Evolutionary conservation across 2,888 invertebrate genomes (phyloP).

Genomic region (Dicyrtoma fusca): DNA sequence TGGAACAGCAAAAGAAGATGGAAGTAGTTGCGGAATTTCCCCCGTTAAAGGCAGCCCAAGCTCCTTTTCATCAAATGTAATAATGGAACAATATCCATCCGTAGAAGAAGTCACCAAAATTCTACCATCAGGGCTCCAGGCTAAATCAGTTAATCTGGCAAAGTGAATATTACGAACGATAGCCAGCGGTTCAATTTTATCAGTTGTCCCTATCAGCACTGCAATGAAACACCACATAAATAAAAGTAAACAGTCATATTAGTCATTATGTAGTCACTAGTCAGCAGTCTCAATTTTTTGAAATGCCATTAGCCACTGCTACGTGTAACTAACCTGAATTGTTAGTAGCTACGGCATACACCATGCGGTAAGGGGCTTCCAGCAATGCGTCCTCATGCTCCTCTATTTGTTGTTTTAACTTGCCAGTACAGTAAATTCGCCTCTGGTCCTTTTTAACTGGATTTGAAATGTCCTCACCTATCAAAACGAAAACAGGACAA

Average conservation of each 20-base stretch:
- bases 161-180: constrained; percentile 84
- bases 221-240: constrained; percentile 58
- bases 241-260: not conserved
- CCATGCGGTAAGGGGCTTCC: constrained; percentile 74
- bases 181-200: constrained; percentile 78
- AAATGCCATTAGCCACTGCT: not conserved
- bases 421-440: constrained; percentile 44
- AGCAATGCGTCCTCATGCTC: constrained; percentile 46
- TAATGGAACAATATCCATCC: constrained; percentile 85
- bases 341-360: constrained; percentile 90
- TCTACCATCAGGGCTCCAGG: constrained; percentile 82
- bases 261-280: too few relatives aligned
- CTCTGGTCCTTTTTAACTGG: constrained; percentile 48
- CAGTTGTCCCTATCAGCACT: constrained; percentile 85
- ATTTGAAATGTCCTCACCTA: constrained; percentile 47
- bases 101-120: constrained; percentile 79
- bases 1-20: constrained; percentile 12
- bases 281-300: too few relatives aligned
- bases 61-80: constrained; percentile 75
- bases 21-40: not conserved
- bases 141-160: constrained; percentile 82
- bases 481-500: constrained; percentile 15
- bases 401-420: constrained; percentile 28
- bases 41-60: constrained; percentile 64
- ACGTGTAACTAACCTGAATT: constrained; percentile 61